Conservation (phyloP, 2,113 vertebrate genomes). For the Andinoacara biseriatus region DNA sequence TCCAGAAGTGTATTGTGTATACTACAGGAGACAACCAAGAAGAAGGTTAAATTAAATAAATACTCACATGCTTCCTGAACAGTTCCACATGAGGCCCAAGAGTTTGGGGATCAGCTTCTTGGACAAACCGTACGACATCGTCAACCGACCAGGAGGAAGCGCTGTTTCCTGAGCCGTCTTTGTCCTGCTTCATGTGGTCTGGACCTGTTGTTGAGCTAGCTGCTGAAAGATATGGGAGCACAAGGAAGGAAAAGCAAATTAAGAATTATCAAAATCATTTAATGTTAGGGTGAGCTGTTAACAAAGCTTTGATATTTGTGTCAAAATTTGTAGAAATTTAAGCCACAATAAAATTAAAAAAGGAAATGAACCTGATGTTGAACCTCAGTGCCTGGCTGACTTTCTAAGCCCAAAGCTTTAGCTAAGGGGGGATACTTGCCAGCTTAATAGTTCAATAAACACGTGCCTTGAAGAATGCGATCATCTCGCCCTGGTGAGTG, state of each 20-base stretch:
- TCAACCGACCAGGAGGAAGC: slow-evolving; percentile 93
- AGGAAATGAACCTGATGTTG: not conserved
- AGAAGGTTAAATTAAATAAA: not conserved
- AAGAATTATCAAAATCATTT: not conserved
- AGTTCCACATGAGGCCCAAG: slow-evolving; percentile 90
- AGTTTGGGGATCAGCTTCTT: slow-evolving; percentile 90
- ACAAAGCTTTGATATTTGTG: not conserved
- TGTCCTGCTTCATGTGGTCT: slow-evolving; percentile 86
- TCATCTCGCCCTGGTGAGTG: not conserved
- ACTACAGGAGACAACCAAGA: slow-evolving; percentile 7
- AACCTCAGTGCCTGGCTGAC: not conserved
- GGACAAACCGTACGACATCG: slow-evolving; percentile 93
- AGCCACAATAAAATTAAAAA: not conserved
- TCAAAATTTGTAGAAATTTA: not conserved
- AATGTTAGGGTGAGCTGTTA: not conserved
- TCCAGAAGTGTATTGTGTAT: not conserved
- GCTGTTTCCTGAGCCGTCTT: slow-evolving; percentile 75
- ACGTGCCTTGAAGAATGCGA: not conserved
- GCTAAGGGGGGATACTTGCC: not conserved
- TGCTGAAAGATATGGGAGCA: slow-evolving; percentile 71
- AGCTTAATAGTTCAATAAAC: not conserved
- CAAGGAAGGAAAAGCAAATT: not conserved
- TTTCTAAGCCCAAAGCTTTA: too few relatives aligned
- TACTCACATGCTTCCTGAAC: slow-evolving; percentile 93
- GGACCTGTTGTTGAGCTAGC: slow-evolving; percentile 91